Conservation (phyloP, 2,797 vertebrate species). For the Rhinoraja longicauda region DNA sequence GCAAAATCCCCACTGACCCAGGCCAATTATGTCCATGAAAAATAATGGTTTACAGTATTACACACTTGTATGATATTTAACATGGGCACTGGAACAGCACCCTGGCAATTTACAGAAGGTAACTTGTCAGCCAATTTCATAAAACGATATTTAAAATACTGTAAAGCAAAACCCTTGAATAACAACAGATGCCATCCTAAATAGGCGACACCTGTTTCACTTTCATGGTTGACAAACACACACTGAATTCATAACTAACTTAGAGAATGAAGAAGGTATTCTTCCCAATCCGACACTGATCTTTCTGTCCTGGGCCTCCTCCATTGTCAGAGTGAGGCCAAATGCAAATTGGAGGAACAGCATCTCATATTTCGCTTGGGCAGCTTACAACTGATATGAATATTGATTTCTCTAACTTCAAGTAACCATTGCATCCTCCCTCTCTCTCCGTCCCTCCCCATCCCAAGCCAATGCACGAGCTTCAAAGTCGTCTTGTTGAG, state of each 20-base stretch:
- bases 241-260: neutral
- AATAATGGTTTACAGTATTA: neutral
- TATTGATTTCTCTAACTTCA: no score
- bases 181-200: neutral
- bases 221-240: neutral
- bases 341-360: no score
- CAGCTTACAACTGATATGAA: no score
- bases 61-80: neutral
- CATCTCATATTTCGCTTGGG: no score
- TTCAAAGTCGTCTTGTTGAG: no score
- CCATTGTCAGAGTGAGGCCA: no score
- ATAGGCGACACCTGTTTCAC: neutral
- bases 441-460: no score
- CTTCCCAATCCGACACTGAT: no score
- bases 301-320: no score
- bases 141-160: neutral
- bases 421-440: no score
- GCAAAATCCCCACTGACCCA: neutral
- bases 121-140: neutral
- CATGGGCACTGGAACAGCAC: neutral
- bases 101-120: neutral
- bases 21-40: neutral
- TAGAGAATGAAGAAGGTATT: no score
- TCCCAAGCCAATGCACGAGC: no score
- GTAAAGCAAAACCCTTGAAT: neutral